phyloP scores from a whole-genome alignment of 2,113 vertebrate genomes.

The Capreolus pygargus region DNA sequence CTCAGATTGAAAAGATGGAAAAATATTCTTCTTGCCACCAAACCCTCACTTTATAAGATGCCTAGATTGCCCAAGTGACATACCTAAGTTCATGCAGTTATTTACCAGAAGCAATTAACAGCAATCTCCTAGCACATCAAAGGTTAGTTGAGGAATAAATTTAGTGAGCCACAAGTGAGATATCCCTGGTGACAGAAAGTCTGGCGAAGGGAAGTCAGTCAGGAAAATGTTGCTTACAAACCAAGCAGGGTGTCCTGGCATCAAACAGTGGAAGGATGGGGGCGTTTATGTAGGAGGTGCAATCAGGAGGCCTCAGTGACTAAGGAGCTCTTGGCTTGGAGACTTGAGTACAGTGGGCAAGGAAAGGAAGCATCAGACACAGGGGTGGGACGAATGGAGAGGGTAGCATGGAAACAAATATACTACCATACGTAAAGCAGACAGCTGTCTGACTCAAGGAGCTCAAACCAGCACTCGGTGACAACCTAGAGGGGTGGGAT shows the following conservation, averaged over 20 bases:
- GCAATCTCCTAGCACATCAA: background rate
- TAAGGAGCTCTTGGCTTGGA: background rate
- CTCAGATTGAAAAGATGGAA: background rate
- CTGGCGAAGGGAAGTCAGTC: background rate
- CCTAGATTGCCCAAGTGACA: background rate
- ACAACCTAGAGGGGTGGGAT: background rate
- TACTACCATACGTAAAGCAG: background rate
- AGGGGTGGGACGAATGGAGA: background rate
- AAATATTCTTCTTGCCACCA: background rate
- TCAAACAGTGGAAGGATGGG: background rate
- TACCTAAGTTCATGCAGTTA: background rate
- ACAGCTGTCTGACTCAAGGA: background rate
- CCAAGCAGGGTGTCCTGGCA: background rate
- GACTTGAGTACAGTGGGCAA: background rate
- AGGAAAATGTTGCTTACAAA: background rate
- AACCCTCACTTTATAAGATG: background rate
- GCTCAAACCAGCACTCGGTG: background rate
- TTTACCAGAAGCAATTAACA: conserved; percentile 46
- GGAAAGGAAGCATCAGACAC: background rate
- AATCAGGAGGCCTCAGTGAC: background rate
- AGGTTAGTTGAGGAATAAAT: conserved; percentile 45
- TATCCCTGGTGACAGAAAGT: background rate
- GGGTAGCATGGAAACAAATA: background rate
- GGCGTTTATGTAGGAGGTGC: background rate
- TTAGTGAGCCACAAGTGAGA: background rate